A percentile compares a stretch with the other conserved stretches of the same genome.
Conservation (phyloP, 1,140 invertebrate species). For the Drosophila eugracilis region DNA sequence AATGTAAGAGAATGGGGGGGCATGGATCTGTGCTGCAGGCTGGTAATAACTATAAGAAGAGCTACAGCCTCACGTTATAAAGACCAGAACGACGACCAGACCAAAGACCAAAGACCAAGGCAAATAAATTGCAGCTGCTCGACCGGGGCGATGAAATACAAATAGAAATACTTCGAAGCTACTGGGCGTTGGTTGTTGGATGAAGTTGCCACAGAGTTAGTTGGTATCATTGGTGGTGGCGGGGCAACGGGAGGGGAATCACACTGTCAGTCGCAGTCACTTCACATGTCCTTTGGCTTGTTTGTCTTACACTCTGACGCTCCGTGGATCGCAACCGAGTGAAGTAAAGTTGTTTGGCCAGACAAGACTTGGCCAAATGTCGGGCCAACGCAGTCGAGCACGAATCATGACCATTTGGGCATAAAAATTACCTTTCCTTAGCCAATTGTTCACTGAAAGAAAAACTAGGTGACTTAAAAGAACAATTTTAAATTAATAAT, state of each 20-base stretch:
- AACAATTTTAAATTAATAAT: background rate
- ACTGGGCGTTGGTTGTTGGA: slow-evolving; percentile 73
- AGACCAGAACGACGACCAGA: slow-evolving; percentile 6
- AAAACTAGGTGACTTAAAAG: background rate
- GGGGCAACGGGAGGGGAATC: background rate
- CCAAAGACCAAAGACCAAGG: slow-evolving; percentile 33
- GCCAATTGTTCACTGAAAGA: background rate
- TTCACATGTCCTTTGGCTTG: slow-evolving; percentile 55
- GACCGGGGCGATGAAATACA: slow-evolving; percentile 78
- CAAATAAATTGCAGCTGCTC: slow-evolving; percentile 81
- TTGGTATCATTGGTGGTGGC: background rate
- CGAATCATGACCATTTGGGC: slow-evolving; percentile 79
- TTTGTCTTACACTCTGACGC: slow-evolving; percentile 54
- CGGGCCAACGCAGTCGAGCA: slow-evolving; percentile 41
- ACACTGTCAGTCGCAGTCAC: slow-evolving; percentile 42
- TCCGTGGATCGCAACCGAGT: slow-evolving; percentile 34
- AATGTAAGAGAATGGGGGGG: slow-evolving; percentile 63
- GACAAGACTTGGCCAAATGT: slow-evolving; percentile 48
- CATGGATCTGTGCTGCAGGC: slow-evolving; percentile 55
- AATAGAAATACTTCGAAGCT: slow-evolving; percentile 83
- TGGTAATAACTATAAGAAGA: slow-evolving; percentile 40
- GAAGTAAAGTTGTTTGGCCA: slow-evolving; percentile 77
- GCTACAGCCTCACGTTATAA: background rate
- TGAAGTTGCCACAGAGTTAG: slow-evolving; percentile 54
- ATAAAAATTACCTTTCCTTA: slow-evolving; percentile 73